Base-by-base conservation (phyloP, 2,888 invertebrate genomes). In the Biston stratarius region DNA sequence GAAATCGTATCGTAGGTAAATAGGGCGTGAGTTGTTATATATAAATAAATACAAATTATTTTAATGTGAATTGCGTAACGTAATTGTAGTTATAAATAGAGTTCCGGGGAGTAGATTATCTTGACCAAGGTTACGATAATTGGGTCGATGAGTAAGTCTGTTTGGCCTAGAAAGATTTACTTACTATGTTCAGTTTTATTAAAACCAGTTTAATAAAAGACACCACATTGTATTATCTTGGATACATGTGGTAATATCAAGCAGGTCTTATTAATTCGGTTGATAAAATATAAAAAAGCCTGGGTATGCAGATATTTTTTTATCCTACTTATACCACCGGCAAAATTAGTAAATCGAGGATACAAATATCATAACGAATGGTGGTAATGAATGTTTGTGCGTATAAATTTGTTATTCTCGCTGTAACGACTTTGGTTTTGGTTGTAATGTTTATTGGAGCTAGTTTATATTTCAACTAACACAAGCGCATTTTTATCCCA, bases 61-160 rank as follows among this genome's bases (percentile, higher is more conserved):
- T 59, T n/a, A 24, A 49, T 59, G 49, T 59, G 33, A 59, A 42
- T 59, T 49, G 49, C 59, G 12, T 40, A 8, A 58, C 0, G 38
- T 58, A 15, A 33, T n/a, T n/a, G 3, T 3, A 45, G 3, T 12
- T 14, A 10, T 10, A 57, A 14, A 7, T 33, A 10, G 11, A 67
- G 68, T 69, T 71, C 69, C 61, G 64, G 56, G 61, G 51, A 65
- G 69, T 59, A 42, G 69, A 60, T 56, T 56, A 64, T 77, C 70
- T 74, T 69, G 77, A 79, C 80, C 83, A 84, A 85, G 84, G 82
- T 71, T 65, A 51, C 69, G 67, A 53, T 67, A 78, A 78, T 70
- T 78, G 70, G 74, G 74, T 69, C 74, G 69, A 45, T 61, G 61
- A 70, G 68, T 69, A 71, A 69, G 58, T 36, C 33, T 61, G 48